Conservation (phyloP, 2,888 invertebrate genomes). For the Hedya salicella region DNA sequence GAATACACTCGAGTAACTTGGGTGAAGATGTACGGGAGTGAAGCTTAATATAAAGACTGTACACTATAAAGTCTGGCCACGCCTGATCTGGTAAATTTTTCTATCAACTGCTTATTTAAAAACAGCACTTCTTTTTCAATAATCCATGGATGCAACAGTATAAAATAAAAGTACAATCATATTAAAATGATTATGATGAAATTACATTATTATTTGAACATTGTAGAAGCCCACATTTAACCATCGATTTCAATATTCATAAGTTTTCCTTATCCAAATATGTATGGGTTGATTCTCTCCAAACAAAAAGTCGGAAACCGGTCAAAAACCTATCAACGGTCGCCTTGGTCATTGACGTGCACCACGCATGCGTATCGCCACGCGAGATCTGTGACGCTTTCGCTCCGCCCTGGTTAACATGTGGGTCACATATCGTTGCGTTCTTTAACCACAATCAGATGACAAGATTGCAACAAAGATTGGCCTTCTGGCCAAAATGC, state of each 20-base stretch:
- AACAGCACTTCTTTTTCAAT: no score
- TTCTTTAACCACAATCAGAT: slow-evolving; percentile 13
- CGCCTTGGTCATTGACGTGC: slow-evolving; percentile 45
- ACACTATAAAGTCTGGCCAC: no score
- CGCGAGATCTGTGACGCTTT: slow-evolving; percentile 56
- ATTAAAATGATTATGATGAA: no score
- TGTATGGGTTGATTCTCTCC: slow-evolving; percentile 20
- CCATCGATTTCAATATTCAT: slow-evolving; percentile 1
- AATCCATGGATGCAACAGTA: no score
- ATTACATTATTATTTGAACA: no score
- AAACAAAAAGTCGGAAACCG: slow-evolving; percentile 34
- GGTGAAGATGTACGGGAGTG: no score
- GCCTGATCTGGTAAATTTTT: no score
- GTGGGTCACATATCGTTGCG: slow-evolving; percentile 59
- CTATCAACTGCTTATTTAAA: no score
- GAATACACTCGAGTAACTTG: no score
- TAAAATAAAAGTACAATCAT: no score
- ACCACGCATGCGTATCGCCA: slow-evolving; percentile 46
- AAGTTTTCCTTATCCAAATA: neutral
- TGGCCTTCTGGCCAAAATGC: no score
- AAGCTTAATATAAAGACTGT: no score
- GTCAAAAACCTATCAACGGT: slow-evolving; percentile 21
- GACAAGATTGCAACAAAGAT: slow-evolving; percentile 14
- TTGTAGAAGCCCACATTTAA: neutral
- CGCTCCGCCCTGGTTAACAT: slow-evolving; percentile 68